phyloP scores from a whole-genome alignment of 2,888 invertebrate species.

The Vesta saturnalis region DNA sequence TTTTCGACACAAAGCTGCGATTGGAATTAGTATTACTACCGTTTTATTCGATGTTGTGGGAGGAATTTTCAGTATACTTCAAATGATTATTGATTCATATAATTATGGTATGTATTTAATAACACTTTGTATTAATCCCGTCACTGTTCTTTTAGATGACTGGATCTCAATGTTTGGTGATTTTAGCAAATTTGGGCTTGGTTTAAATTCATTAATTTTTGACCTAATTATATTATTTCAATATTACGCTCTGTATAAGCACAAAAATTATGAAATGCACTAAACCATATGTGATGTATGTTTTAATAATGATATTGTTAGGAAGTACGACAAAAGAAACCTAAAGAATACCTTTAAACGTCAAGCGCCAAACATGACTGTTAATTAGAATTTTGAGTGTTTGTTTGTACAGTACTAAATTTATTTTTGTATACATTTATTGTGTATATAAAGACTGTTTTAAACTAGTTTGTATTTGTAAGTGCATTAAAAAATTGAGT shows the following conservation, averaged over 20 bases:
- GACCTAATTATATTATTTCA: neutral
- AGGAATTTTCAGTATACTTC: neutral
- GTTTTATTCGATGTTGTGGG: neutral
- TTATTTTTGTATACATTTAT: no score
- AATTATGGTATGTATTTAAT: neutral
- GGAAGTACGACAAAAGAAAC: no score
- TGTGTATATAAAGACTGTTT: no score
- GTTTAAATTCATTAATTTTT: neutral
- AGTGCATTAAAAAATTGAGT: no score
- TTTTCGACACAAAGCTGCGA: neutral
- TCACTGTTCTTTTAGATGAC: neutral
- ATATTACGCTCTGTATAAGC: neutral
- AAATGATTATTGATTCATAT: neutral
- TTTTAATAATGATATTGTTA: no score
- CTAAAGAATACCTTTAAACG: no score
- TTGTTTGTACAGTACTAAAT: no score
- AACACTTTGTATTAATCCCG: neutral
- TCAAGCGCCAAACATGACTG: no score
- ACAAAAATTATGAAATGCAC: neutral
- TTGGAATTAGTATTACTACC: neutral
- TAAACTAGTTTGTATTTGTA: no score
- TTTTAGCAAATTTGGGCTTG: slow-evolving; percentile 11
- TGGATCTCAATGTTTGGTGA: slow-evolving; percentile 3
- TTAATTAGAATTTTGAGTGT: no score
- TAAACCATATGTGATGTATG: no score